These are phyloP conservation scores for Meghimatium bilineatum DNA, from an alignment of 2,888 invertebrate species.

Conservation along the genomic window DNA sequence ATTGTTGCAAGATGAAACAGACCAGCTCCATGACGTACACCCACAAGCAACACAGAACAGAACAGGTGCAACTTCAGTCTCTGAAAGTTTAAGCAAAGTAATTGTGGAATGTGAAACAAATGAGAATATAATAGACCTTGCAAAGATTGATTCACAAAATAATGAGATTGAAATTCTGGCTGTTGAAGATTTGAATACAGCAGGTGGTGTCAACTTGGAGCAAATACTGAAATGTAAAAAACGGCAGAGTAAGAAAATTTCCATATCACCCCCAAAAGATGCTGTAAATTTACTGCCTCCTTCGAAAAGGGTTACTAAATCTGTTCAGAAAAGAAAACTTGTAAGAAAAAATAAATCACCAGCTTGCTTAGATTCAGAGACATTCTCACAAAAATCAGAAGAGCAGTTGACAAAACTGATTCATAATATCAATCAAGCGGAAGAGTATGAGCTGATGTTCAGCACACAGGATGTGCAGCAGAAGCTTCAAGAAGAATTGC, in stretches of 20 bases:
- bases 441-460: conserved; percentile 69
- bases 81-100: neutral
- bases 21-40: too few relatives aligned
- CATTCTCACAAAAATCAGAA: conserved; percentile 13
- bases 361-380: neutral
- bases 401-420: conserved; percentile 37
- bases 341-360: conserved; percentile 4
- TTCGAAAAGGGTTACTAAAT: neutral
- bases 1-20: neutral
- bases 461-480: conserved; percentile 66
- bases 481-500: conserved; percentile 55
- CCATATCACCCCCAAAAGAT: neutral
- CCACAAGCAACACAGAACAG: neutral
- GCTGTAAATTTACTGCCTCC: neutral
- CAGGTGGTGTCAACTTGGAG: neutral
- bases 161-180: neutral
- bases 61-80: neutral
- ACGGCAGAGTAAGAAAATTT: neutral
- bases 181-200: neutral
- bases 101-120: neutral
- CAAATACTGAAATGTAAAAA: too few relatives aligned
- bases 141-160: neutral
- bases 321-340: conserved; percentile 15
- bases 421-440: conserved; percentile 62
- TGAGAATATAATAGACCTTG: too few relatives aligned